Percentiles rank a stretch among this genome's conserved stretches.
Conservation (phyloP, 2,797 vertebrate species). For the Spinibarbus caldwelli region DNA sequence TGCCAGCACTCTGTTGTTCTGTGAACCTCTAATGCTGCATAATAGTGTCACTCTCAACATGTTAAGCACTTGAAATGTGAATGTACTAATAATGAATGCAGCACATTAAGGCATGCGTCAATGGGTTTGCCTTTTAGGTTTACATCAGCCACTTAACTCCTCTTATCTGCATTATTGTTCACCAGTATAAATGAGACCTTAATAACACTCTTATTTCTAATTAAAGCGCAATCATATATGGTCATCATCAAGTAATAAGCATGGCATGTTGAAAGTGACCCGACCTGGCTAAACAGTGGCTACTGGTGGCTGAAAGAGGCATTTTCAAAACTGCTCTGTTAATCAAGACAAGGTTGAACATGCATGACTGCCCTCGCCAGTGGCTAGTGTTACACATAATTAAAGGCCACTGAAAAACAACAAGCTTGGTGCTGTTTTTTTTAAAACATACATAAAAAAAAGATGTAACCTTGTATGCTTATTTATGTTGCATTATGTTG, state of each 20-base stretch:
- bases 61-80: slow-evolving; percentile 12
- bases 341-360: slow-evolving; percentile 48
- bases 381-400: slow-evolving; percentile 53
- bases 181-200: background rate
- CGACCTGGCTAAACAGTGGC: slow-evolving; percentile 47
- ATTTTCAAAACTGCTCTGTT: slow-evolving; percentile 28
- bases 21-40: slow-evolving; percentile 1
- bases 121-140: background rate
- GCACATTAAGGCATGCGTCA: slow-evolving; percentile 3
- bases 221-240: background rate
- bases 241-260: background rate
- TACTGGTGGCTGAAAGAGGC: slow-evolving; percentile 50
- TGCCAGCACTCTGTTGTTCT: background rate
- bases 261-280: background rate
- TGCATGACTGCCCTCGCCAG: slow-evolving; percentile 1
- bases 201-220: slow-evolving; percentile 4
- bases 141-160: slow-evolving; percentile 11
- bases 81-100: slow-evolving; percentile 23
- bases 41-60: background rate
- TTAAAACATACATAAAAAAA: background rate
- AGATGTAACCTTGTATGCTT: background rate
- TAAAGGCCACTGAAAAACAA: slow-evolving; percentile 24
- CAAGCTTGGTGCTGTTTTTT: background rate
- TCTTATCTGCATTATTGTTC: slow-evolving; percentile 18
- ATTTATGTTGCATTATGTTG: background rate